Evolutionary conservation across 1,140 invertebrate genomes (phyloP), one percentile per base, ranked within the genome.

Genomic region (Coelopa frigida): DNA sequence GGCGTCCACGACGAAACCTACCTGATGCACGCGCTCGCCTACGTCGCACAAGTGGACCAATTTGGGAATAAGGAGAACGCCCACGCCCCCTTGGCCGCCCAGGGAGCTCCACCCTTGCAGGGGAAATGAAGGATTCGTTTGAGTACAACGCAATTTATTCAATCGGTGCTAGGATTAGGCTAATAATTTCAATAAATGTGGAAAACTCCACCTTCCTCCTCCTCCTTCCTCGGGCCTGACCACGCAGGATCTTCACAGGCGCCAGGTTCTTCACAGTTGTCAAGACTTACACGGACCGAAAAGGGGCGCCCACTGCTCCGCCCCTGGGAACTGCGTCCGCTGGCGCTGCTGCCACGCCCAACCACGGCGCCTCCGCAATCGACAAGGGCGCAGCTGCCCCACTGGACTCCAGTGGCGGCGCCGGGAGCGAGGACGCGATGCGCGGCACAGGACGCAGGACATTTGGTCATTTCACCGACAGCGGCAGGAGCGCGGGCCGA

Each of bases 391-490:
- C 44, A 35, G 48, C 29, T 6, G 48, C 44, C 10, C 36, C 24
- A n/a, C 53, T 56, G 35, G 57, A 29, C 15, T 42, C 21, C 10
- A 36, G 32, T 4, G n/a, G n/a, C n/a, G n/a, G n/a, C n/a, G n/a
- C n/a, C n/a, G n/a, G n/a, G n/a, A n/a, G n/a, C n/a, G n/a, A n/a
- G n/a, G n/a, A n/a, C n/a, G 65, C 65, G 43, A 68, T 66, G 21
- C 65, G 52, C 10, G 66, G 59, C 33, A 69, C 62, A 0, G 66
- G 66, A 5, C 66, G 55, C 39, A 68, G 43, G 46, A 68, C 57
- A 46, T 62, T 55, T 54, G 57, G 66, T 69, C 66, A 69, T 68
- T 69, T 69, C 10, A 63, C 65, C 2, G 59, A 44, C 48, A 61
- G 15, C 3, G 41, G 36, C 17, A 44, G 15, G 1, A 39, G 15